phyloP scores from a whole-genome alignment of 1,140 invertebrate species.

The Cylas formicarius region DNA sequence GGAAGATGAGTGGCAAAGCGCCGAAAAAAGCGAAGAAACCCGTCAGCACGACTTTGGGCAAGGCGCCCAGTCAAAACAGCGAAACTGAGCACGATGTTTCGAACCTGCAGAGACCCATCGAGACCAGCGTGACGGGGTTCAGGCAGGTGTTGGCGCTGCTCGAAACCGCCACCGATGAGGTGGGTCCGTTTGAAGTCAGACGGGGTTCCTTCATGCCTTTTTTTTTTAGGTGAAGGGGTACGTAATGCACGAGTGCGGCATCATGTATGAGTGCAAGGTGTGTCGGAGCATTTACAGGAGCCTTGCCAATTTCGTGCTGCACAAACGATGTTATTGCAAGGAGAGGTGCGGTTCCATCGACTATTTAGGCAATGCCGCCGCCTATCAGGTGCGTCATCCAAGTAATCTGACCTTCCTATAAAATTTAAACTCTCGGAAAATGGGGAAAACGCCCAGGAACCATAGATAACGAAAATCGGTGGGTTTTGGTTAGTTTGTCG shows the following conservation, averaged over 20 bases:
- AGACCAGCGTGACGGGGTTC: conserved; percentile 40
- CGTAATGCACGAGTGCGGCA: conserved; percentile 52
- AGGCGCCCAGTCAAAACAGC: conserved; percentile 20
- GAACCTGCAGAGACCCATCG: conserved; percentile 39
- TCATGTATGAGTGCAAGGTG: conserved; percentile 55
- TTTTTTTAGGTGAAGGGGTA: conserved; percentile 44
- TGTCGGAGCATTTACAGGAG: conserved; percentile 53
- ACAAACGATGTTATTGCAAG: conserved; percentile 52
- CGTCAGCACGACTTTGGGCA: conserved; percentile 29
- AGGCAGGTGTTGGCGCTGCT: conserved; percentile 37
- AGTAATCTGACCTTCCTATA: neutral
- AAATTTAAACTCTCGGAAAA: too few relatives aligned
- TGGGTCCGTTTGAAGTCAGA: conserved; percentile 21
- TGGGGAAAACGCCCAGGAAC: too few relatives aligned
- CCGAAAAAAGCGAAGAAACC: conserved; percentile 28
- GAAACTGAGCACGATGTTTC: conserved; percentile 33
- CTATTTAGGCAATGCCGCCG: conserved; percentile 4
- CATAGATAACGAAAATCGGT: too few relatives aligned
- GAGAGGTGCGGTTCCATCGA: conserved; percentile 27
- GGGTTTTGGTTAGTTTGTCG: too few relatives aligned
- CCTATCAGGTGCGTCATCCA: conserved; percentile 3
- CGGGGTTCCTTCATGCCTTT: conserved; percentile 1
- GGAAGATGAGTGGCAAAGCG: conserved; percentile 19
- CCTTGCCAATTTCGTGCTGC: conserved; percentile 54
- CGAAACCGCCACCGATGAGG: conserved; percentile 42